A percentile compares a stretch with the other conserved stretches of the same genome.
Evolutionary conservation across 2,888 invertebrate species (phyloP).

Genomic region (Nephrotoma guestfalica): DNA sequence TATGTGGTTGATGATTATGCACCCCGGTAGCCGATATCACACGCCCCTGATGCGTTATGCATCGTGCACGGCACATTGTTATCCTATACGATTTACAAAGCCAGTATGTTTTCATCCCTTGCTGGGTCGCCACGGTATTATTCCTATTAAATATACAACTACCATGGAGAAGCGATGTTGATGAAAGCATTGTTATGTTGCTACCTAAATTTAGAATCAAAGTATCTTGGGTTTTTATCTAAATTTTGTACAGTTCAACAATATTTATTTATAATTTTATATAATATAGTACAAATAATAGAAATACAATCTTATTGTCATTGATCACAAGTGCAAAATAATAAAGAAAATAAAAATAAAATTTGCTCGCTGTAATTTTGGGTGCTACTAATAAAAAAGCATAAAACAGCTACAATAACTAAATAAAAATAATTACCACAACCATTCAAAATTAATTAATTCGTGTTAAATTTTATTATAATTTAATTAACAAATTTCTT

Average conservation of each 20-base stretch:
- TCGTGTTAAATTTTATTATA: neutral
- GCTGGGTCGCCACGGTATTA: conserved; percentile 33
- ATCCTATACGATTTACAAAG: conserved; percentile 33
- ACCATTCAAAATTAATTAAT: neutral
- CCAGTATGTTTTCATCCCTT: conserved; percentile 35
- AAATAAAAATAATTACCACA: neutral
- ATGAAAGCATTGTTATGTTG: conserved; percentile 32
- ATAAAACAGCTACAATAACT: neutral
- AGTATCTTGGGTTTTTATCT: neutral
- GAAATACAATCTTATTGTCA: neutral
- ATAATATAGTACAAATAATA: neutral
- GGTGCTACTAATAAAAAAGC: neutral
- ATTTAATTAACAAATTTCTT: neutral
- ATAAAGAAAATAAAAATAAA: neutral
- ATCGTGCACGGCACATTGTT: conserved; percentile 32
- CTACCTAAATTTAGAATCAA: conserved; percentile 18
- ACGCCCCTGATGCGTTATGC: conserved; percentile 32
- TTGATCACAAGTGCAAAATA: neutral
- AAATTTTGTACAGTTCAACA: neutral
- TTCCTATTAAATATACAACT: conserved; percentile 33
- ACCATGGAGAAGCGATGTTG: conserved; percentile 32
- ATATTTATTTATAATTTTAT: neutral
- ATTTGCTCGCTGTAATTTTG: neutral
- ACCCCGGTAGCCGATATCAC: conserved; percentile 33
- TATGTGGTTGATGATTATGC: conserved; percentile 32